Evolutionary conservation across 2,113 vertebrate genomes (phyloP).

Genomic region (Engystomops pustulosus): DNA sequence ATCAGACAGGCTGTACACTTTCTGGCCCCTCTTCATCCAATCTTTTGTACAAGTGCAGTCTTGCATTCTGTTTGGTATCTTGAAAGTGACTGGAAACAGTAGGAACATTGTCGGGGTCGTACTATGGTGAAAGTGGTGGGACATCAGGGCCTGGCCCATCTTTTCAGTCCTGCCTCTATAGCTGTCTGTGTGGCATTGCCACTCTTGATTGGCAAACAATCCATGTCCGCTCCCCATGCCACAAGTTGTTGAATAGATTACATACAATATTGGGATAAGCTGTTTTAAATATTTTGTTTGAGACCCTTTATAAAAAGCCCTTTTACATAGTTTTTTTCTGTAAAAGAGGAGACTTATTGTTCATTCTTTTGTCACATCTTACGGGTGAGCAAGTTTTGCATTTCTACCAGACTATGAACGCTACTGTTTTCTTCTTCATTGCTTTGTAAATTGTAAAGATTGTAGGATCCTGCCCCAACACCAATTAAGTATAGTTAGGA

Average conservation of each 20-base stretch:
- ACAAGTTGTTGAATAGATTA: background rate
- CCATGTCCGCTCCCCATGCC: background rate
- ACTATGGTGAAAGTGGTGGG: background rate
- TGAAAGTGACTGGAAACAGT: background rate
- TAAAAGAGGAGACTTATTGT: background rate
- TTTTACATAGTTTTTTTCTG: background rate
- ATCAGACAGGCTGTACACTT: background rate
- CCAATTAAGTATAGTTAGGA: conserved; percentile 14
- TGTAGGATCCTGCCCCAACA: background rate
- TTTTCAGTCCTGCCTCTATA: background rate
- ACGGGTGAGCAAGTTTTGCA: background rate
- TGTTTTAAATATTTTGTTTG: too few relatives aligned
- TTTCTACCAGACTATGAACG: background rate
- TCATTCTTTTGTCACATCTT: background rate
- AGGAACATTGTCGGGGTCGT: background rate
- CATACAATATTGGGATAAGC: background rate
- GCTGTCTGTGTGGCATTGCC: background rate
- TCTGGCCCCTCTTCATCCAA: background rate
- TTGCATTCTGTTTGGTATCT: background rate
- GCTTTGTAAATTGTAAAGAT: background rate
- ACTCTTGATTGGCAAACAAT: background rate
- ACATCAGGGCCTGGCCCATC: background rate
- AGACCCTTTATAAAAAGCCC: too few relatives aligned
- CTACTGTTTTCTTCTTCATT: background rate
- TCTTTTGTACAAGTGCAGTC: background rate